A percentile compares a stretch with the other conserved stretches of the same genome.
phyloP scores from a whole-genome alignment of 2,888 invertebrate genomes.

The Cosmia pyralina region DNA sequence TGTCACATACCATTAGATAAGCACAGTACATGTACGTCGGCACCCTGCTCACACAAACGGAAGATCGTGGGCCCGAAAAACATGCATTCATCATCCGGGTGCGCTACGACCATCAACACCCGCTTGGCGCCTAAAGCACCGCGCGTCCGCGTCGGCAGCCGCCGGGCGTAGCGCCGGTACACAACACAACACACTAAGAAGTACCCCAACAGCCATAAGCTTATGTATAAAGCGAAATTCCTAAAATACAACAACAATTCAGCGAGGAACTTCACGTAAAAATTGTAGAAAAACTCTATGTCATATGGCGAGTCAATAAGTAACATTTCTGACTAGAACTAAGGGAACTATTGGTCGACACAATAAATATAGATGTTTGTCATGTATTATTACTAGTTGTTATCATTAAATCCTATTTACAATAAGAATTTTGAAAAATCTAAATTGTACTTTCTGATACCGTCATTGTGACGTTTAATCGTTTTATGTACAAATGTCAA shows the following conservation, averaged over 20 bases:
- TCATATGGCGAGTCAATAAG: constrained; percentile 73
- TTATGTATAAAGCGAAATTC: constrained; percentile 86
- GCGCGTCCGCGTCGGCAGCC: constrained; percentile 85
- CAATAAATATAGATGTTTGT: constrained; percentile 34
- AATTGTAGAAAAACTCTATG: constrained; percentile 78
- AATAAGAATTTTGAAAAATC: constrained; percentile 45
- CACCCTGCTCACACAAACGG: constrained; percentile 91
- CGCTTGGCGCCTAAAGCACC: constrained; percentile 89
- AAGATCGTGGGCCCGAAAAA: constrained; percentile 98
- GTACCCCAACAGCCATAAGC: constrained; percentile 89
- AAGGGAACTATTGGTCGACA: constrained; percentile 52
- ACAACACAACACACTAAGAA: constrained; percentile 87
- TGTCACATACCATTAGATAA: constrained; percentile 93
- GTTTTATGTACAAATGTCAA: too few species aligned
- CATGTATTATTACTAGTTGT: constrained; percentile 43
- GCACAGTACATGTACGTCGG: constrained; percentile 95
- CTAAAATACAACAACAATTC: constrained; percentile 82
- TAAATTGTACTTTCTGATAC: constrained; percentile 56
- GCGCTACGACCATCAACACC: constrained; percentile 96
- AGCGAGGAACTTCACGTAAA: constrained; percentile 80
- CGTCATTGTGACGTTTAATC: constrained; percentile 67
- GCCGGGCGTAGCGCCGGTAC: constrained; percentile 88
- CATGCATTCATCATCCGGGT: constrained; percentile 99
- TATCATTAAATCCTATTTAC: constrained; percentile 42
- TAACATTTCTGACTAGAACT: constrained; percentile 85